phyloP scores from a whole-genome alignment of 2,113 vertebrate species.

The Muntiacus muntjak region DNA sequence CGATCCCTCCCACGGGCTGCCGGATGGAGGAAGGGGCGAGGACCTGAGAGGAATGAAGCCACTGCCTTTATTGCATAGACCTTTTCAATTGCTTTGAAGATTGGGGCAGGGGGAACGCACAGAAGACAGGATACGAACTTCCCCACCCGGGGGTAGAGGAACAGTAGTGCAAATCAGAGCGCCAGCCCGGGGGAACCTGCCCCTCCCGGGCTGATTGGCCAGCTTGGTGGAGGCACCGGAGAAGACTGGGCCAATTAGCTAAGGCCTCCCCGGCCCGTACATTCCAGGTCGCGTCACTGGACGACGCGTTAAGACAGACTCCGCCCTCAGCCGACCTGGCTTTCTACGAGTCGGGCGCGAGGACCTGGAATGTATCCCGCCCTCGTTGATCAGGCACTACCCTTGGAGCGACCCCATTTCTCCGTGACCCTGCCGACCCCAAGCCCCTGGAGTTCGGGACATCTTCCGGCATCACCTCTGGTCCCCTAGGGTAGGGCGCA shows the following conservation, averaged over 20 bases:
- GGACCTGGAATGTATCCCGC: accelerated
- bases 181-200: constrained; percentile 24
- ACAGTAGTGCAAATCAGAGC: constrained; percentile 55
- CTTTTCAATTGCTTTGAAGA: constrained; percentile 67
- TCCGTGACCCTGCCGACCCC: not conserved
- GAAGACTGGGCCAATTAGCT: not conserved
- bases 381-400: not conserved
- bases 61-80: constrained; percentile 77
- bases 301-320: not conserved
- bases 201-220: constrained; percentile 43
- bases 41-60: constrained; percentile 31
- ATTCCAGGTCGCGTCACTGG: not conserved
- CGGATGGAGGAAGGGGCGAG: not conserved
- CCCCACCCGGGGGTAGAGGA: not conserved
- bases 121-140: not conserved
- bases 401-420: not conserved
- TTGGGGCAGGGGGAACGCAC: not conserved
- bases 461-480: not conserved
- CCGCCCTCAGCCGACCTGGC: not conserved
- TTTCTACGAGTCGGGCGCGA: accelerated
- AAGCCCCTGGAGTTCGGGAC: not conserved
- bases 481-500: not conserved
- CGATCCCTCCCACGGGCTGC: not conserved
- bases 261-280: not conserved
- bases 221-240: constrained; percentile 30